Percentiles rank a stretch among this genome's conserved stretches.
Evolutionary conservation across 2,888 invertebrate species (phyloP).

Genomic region (Tethea ocularis): DNA sequence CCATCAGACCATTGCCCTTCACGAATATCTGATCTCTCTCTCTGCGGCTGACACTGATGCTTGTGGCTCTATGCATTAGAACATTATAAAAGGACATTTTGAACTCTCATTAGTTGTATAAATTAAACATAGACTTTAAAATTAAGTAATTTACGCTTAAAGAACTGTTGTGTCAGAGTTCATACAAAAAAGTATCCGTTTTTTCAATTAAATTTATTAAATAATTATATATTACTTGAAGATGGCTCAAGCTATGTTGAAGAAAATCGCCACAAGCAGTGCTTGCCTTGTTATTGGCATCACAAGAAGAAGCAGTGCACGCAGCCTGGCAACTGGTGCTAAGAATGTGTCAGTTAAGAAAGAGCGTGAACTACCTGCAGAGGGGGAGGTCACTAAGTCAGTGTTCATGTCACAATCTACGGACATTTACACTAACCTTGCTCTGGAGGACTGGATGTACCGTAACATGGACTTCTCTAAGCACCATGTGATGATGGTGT

Average conservation of each 20-base stretch:
- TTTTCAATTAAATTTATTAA: slow-evolving; percentile 29
- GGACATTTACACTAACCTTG: slow-evolving; percentile 96
- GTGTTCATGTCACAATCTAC: slow-evolving; percentile 96
- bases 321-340: slow-evolving; percentile 56
- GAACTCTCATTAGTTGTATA: slow-evolving; percentile 48
- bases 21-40: slow-evolving; percentile 93
- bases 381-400: slow-evolving; percentile 88
- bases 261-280: slow-evolving; percentile 66
- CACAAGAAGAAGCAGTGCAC: slow-evolving; percentile 65
- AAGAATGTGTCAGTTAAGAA: slow-evolving; percentile 54
- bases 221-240: slow-evolving; percentile 41
- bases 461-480: slow-evolving; percentile 92
- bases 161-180: slow-evolving; percentile 58
- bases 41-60: slow-evolving; percentile 89
- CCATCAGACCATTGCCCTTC: slow-evolving; percentile 94
- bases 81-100: slow-evolving; percentile 48
- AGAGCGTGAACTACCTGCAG: slow-evolving; percentile 57
- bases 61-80: slow-evolving; percentile 60
- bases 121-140: slow-evolving; percentile 37
- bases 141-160: slow-evolving; percentile 62
- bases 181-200: slow-evolving; percentile 81
- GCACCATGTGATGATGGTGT: slow-evolving; percentile 94
- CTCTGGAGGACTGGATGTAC: slow-evolving; percentile 98
- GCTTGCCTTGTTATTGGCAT: slow-evolving; percentile 69
- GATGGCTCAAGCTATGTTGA: slow-evolving; percentile 79